A percentile compares a stretch with the other conserved stretches of the same genome.
phyloP scores from a whole-genome alignment of 2,888 invertebrate genomes.

The Aporophyla nigra region DNA sequence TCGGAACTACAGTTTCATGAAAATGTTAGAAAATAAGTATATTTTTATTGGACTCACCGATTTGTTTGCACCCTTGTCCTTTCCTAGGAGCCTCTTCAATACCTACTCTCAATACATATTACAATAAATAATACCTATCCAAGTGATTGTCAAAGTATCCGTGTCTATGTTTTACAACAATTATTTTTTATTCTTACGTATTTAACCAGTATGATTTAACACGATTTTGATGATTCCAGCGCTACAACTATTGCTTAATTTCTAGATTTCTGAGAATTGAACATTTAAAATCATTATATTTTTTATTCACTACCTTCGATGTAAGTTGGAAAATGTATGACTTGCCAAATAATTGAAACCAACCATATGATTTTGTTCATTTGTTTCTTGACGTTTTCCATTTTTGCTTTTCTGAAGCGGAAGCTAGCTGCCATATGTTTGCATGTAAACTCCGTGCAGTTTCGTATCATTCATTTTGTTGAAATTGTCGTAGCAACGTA shows the following conservation, averaged over 20 bases:
- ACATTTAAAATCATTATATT: conserved; percentile 80
- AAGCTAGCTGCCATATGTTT: conserved; percentile 49
- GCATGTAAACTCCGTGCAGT: conserved; percentile 61
- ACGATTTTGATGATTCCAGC: conserved; percentile 77
- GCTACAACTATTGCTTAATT: conserved; percentile 81
- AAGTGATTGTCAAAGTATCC: conserved; percentile 77
- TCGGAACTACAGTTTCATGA: conserved; percentile 42
- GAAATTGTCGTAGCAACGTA: background rate
- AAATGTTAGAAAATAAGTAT: conserved; percentile 46
- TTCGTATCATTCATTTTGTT: conserved; percentile 21
- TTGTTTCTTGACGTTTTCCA: conserved; percentile 85
- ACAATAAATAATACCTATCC: conserved; percentile 73
- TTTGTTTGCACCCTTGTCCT: conserved; percentile 61
- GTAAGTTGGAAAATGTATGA: conserved; percentile 83
- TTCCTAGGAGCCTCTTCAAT: conserved; percentile 62
- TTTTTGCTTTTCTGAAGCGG: conserved; percentile 77
- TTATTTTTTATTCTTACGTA: conserved; percentile 82
- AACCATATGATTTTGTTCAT: conserved; percentile 89
- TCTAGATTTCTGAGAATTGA: conserved; percentile 76
- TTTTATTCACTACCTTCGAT: conserved; percentile 77
- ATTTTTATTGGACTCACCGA: conserved; percentile 67
- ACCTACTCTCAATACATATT: conserved; percentile 80
- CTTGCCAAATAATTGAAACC: conserved; percentile 88
- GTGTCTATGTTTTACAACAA: conserved; percentile 66
- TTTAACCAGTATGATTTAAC: conserved; percentile 80